Conservation (phyloP, 2,113 vertebrate species). For the zebrafish (Danio rerio) region DNA sequence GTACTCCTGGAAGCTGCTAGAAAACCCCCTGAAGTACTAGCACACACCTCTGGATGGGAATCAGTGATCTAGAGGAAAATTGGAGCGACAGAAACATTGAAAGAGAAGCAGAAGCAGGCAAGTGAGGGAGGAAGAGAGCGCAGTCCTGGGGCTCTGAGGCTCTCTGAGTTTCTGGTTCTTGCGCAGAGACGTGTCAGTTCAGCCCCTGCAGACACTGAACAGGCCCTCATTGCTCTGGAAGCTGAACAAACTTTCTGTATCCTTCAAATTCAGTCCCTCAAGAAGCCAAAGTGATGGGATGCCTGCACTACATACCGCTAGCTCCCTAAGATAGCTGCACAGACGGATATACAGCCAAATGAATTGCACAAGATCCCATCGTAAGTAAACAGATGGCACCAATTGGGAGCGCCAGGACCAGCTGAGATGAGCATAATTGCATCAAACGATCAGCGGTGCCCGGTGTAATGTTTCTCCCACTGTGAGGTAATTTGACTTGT, state of each 20-base stretch:
- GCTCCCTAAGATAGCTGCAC: not conserved
- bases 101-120: not conserved
- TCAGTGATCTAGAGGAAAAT: not conserved
- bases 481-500: constrained; percentile 29
- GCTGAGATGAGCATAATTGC: constrained; percentile 36
- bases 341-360: not conserved
- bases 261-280: constrained; percentile 12
- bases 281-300: not conserved
- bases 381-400: constrained; percentile 7
- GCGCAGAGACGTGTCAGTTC: constrained; percentile 26
- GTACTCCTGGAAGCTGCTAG: not conserved
- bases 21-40: not conserved
- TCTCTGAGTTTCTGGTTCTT: not conserved
- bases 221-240: not conserved
- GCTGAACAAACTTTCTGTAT: constrained; percentile 11
- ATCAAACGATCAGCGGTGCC: constrained; percentile 25
- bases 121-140: not conserved
- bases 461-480: constrained; percentile 38
- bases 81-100: not conserved
- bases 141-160: not conserved
- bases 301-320: not conserved
- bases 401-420: not conserved
- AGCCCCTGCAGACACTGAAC: not conserved
- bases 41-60: not conserved
- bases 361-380: constrained; percentile 14